phyloP scores from a whole-genome alignment of 1,140 invertebrate genomes.

The Tetranychus cinnabarinus region DNA sequence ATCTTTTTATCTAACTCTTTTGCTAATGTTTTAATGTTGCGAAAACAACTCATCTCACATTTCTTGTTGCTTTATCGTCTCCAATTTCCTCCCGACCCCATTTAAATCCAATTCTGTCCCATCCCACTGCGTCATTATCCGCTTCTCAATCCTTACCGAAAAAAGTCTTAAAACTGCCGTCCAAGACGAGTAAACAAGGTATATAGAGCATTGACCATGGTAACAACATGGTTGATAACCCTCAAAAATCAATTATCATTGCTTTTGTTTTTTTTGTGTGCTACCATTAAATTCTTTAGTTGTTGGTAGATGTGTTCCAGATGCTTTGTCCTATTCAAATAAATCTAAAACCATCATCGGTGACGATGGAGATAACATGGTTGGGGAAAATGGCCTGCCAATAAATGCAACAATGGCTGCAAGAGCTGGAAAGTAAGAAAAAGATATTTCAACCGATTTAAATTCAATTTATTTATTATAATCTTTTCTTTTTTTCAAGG shows the following conservation, averaged over 20 bases:
- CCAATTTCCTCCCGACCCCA: too few species aligned
- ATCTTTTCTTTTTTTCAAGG: not conserved
- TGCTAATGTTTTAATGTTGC: too few species aligned
- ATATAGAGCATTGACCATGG: not conserved
- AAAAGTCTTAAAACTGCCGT: not conserved
- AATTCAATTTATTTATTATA: not conserved
- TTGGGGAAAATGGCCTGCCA: conserved; percentile 9
- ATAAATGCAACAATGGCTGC: not conserved
- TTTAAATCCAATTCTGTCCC: too few species aligned
- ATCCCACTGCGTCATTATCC: not conserved
- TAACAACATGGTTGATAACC: not conserved
- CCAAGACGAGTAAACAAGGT: not conserved
- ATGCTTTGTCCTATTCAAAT: conserved; percentile 13
- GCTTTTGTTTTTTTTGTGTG: conserved; percentile 1
- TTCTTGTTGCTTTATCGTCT: too few species aligned
- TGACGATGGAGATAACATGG: conserved; percentile 5
- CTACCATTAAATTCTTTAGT: conserved; percentile 19
- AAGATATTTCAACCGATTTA: not conserved
- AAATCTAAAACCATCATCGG: not conserved
- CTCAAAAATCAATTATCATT: not conserved
- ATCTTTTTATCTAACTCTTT: too few species aligned
- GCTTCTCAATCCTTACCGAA: not conserved
- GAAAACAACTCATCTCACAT: too few species aligned
- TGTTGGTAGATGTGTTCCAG: conserved; percentile 27
- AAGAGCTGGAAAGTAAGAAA: conserved; percentile 1